These are phyloP conservation scores for Hapalemur alaotrensis DNA, from an alignment of 2,797 vertebrate species.

Conservation along the genomic window DNA sequence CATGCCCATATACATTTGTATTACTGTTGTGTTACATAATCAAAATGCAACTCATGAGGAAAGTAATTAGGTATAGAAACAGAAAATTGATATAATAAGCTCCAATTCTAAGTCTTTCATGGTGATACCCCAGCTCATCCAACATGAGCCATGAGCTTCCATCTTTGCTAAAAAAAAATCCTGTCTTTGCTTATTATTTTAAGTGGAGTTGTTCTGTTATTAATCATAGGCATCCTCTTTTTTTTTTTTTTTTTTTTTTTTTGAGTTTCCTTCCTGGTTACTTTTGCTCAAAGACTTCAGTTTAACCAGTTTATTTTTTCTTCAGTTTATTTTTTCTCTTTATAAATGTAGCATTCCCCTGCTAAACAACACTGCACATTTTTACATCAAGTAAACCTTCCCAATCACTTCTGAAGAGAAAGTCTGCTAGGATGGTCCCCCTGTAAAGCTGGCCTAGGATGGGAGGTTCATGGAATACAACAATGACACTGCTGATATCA, in stretches of 20 bases:
- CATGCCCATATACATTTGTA: accelerated
- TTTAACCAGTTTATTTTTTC: not conserved
- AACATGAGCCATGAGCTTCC: not conserved
- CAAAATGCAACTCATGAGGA: not conserved
- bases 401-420: not conserved
- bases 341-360: not conserved
- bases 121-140: not conserved
- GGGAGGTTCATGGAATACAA: not conserved
- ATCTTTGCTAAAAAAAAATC: not conserved
- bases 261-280: not conserved
- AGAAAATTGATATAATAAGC: not conserved
- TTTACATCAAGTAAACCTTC: not conserved
- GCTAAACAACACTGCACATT: not conserved
- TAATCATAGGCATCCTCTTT: not conserved
- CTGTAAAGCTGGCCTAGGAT: not conserved
- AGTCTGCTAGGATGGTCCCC: not conserved
- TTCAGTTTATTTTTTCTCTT: not conserved
- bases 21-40: too few species aligned
- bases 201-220: not conserved
- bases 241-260: not conserved
- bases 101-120: not conserved
- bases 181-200: not conserved
- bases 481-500: not conserved
- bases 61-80: not conserved
- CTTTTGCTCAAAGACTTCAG: not conserved